Percentiles rank a stretch among this genome's conserved stretches.
Conservation (phyloP, 1,140 invertebrate genomes). For the Pissodes strobi region DNA sequence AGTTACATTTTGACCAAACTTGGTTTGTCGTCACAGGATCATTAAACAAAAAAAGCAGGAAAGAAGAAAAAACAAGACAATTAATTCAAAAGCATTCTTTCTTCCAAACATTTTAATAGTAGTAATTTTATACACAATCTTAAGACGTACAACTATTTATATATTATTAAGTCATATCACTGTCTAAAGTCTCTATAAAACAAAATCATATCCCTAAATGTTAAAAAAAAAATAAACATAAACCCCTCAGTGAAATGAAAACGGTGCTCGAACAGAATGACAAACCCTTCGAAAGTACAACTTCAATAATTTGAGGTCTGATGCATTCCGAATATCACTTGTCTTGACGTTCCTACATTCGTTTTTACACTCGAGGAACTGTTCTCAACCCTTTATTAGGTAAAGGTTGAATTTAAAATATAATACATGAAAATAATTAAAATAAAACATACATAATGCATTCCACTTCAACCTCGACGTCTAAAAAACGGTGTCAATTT, state of each 20-base stretch:
- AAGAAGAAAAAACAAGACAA: neutral
- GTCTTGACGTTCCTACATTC: no score
- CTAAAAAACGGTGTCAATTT: no score
- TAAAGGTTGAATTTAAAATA: no score
- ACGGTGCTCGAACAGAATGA: neutral
- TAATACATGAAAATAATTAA: no score
- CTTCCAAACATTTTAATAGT: slow-evolving; percentile 34
- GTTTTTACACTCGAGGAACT: no score
- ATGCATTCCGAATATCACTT: no score
- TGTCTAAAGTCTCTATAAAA: slow-evolving; percentile 34
- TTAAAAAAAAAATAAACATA: slow-evolving; percentile 9
- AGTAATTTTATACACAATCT: slow-evolving; percentile 33
- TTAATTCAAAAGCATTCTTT: slow-evolving; percentile 1
- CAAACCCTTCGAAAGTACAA: no score
- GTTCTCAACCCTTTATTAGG: no score
- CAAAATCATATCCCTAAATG: slow-evolving; percentile 20
- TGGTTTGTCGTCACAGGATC: neutral
- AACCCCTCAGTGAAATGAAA: slow-evolving; percentile 2
- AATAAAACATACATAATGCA: no score
- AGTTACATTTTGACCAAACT: no score
- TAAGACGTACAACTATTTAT: slow-evolving; percentile 29
- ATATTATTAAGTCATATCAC: slow-evolving; percentile 35
- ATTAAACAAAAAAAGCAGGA: neutral
- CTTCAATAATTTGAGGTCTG: no score
- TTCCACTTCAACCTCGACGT: no score